These are phyloP conservation scores for Lepidothrix coronata DNA, from an alignment of 2,113 vertebrate genomes.

Conservation along the genomic window DNA sequence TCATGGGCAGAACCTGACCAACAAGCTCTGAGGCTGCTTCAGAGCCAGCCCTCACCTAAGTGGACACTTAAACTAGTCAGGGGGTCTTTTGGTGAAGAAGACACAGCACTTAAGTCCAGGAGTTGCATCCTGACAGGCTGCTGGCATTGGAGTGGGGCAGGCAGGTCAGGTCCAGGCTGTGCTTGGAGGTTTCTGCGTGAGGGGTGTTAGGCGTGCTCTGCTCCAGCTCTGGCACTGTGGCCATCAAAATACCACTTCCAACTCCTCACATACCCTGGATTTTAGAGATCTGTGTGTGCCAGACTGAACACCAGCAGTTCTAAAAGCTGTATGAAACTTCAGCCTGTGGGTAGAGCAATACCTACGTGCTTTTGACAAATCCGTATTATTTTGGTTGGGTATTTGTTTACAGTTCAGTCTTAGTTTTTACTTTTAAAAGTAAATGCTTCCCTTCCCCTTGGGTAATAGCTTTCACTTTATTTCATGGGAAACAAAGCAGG, in stretches of 20 bases:
- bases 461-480: not conserved
- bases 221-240: not conserved
- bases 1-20: not conserved
- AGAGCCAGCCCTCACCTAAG: not conserved
- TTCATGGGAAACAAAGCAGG: not conserved
- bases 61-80: not conserved
- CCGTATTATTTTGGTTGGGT: fast-evolving
- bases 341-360: not conserved
- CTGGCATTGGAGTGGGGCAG: not conserved
- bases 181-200: not conserved
- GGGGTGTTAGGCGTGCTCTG: fast-evolving
- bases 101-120: fast-evolving
- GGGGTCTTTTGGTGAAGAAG: not conserved
- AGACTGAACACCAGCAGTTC: not conserved
- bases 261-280: fast-evolving
- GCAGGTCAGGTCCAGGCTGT: not conserved
- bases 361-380: not conserved
- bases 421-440: not conserved
- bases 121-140: not conserved
- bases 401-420: not conserved
- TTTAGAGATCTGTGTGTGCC: not conserved
- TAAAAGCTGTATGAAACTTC: not conserved
- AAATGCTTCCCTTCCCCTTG: not conserved
- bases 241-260: fast-evolving
- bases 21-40: not conserved